A percentile compares a stretch with the other conserved stretches of the same genome.
phyloP scores from a whole-genome alignment of 2,113 vertebrate genomes.

The Morone saxatilis region DNA sequence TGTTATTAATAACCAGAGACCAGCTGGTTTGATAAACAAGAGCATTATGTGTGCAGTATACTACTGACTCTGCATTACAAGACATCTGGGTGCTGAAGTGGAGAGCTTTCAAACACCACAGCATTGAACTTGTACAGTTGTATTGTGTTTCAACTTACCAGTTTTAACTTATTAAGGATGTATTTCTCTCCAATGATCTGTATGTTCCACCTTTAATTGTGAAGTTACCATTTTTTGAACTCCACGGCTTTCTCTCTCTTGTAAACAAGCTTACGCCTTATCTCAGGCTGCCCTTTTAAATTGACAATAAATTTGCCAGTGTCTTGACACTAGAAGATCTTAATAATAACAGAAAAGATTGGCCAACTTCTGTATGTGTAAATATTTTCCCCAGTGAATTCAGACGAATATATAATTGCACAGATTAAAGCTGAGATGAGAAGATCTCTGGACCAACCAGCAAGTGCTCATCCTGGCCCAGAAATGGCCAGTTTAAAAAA shows the following conservation, averaged over 20 bases:
- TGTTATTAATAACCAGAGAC: slow-evolving; percentile 31
- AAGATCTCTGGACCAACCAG: slow-evolving; percentile 21
- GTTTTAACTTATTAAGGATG: not conserved
- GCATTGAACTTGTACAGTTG: not conserved
- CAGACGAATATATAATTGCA: slow-evolving; percentile 44
- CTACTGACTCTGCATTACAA: slow-evolving; percentile 31
- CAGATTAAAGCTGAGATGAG: slow-evolving; percentile 42
- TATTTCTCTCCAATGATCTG: slow-evolving; percentile 13
- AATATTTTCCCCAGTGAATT: slow-evolving; percentile 33
- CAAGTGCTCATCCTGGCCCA: not conserved
- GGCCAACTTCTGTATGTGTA: not conserved
- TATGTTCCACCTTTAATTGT: not conserved
- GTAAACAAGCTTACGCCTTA: slow-evolving; percentile 13
- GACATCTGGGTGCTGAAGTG: slow-evolving; percentile 11
- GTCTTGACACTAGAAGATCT: slow-evolving; percentile 6
- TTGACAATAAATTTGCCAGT: slow-evolving; percentile 1
- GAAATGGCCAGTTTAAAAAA: not conserved
- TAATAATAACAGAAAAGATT: slow-evolving; percentile 19
- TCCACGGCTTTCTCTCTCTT: not conserved
- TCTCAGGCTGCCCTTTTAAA: slow-evolving; percentile 26
- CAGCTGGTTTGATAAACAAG: slow-evolving; percentile 42
- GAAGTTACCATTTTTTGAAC: slow-evolving; percentile 11
- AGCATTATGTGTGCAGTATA: slow-evolving; percentile 9
- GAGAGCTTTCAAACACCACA: slow-evolving; percentile 3
- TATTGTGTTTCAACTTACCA: not conserved